Evolutionary conservation across 2,113 vertebrate species (phyloP), one percentile per base, ranked within the genome.

Genomic region (Hippocampus mohnikei): DNA sequence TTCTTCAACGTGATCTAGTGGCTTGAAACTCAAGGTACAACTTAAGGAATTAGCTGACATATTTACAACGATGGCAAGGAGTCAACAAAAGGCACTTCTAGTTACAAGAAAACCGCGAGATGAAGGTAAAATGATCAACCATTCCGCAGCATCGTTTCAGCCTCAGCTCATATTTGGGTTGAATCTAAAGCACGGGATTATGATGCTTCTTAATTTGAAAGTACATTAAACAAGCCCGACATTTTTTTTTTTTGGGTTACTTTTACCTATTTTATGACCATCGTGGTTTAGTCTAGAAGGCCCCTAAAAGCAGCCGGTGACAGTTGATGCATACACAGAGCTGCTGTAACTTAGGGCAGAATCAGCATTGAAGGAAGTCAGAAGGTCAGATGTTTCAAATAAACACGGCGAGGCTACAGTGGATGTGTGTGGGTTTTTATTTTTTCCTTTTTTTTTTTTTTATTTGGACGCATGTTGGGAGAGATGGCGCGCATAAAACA

Each of bases 251-350:
- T 37, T 87, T 87, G 7, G 7, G 77, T 87, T 84, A 78, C 80
- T 90, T 90, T 80, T 81, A 86, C 84, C 85, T 83, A 61, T 91
- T 91, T 93, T 91, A 92, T 92, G 88, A 82, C 84, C 89, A 81
- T 77, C 72, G 81, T 87, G 87, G 87, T 92, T 92, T 92, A 90
- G 90, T 92, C 90, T 93, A 81, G 77, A 85, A 76, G 74, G 83
- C 75, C 84, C 80, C 87, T 91, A 90, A 91, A 90, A 92, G 90
- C 88, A 79, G 84, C 55, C 56, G 73, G 68, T 86, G 88, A 91
- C 87, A 85, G 87, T 58, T 78, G 84, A 90, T 59, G 80, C 88
- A 81, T 88, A 91, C 85, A 90, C 86, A 83, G 79, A 77, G 83
- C 81, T 73, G 84, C 81, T 72, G 81, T 89, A 84, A 89, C 83